phyloP scores from a whole-genome alignment of 2,113 vertebrate species.

The Etia nguti region DNA sequence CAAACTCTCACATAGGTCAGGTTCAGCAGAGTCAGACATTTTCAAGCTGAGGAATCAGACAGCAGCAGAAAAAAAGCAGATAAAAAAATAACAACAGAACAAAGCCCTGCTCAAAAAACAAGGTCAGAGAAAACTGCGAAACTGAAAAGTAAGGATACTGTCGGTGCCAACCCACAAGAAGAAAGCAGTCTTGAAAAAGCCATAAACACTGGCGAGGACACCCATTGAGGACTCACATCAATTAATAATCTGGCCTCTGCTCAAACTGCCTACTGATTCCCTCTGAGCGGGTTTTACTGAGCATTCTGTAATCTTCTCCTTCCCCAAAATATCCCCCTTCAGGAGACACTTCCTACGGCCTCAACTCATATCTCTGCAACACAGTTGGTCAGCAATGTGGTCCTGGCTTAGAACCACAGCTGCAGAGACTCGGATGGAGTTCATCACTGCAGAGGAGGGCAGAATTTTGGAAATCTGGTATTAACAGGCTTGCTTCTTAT shows the following conservation, averaged over 20 bases:
- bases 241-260: slow-evolving; percentile 24
- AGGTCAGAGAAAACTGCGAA: not conserved
- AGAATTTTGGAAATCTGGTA: not conserved
- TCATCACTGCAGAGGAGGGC: not conserved
- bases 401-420: not conserved
- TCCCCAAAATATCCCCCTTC: slow-evolving; percentile 4
- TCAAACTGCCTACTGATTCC: not conserved
- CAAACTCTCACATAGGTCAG: not conserved
- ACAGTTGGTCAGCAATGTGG: not conserved
- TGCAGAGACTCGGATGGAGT: not conserved
- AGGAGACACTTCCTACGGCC: slow-evolving; percentile 21
- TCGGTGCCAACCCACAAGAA: not conserved
- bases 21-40: not conserved
- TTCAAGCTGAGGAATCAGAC: not conserved
- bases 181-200: not conserved
- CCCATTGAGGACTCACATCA: slow-evolving; percentile 4
- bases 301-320: slow-evolving; percentile 4
- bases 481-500: not conserved
- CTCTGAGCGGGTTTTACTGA: slow-evolving; percentile 23
- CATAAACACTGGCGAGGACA: not conserved
- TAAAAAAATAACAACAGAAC: not conserved
- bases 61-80: not conserved
- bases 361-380: slow-evolving; percentile 27
- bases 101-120: not conserved
- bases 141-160: not conserved